Percentiles rank a stretch among this genome's conserved stretches.
phyloP scores from a whole-genome alignment of 2,888 invertebrate species.

The Drosophila paranaensis region DNA sequence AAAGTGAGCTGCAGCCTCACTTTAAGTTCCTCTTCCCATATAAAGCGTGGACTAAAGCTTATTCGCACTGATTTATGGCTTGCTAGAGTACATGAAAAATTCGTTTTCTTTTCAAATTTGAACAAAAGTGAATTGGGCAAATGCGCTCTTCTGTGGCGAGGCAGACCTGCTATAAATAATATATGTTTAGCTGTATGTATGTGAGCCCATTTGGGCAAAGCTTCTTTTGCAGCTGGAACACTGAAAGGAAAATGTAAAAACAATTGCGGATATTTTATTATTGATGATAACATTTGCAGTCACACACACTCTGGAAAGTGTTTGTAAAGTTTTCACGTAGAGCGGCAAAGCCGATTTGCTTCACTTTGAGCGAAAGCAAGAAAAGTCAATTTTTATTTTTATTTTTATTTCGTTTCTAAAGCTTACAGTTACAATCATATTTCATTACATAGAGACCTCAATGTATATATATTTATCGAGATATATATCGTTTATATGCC shows the following conservation, averaged over 20 bases:
- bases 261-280: slow-evolving; percentile 14
- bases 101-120: not conserved
- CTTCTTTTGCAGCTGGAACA: slow-evolving; percentile 5
- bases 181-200: not conserved
- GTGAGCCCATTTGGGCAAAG: slow-evolving; percentile 14
- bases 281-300: slow-evolving; percentile 13
- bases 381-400: slow-evolving; percentile 4
- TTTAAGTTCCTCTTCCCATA: not conserved
- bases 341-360: slow-evolving; percentile 27
- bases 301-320: not conserved
- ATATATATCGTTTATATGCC: not conserved
- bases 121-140: slow-evolving; percentile 1
- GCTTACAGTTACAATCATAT: not conserved
- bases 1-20: not conserved
- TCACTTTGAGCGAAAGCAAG: not conserved
- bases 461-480: not conserved
- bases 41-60: not conserved
- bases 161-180: slow-evolving; percentile 10
- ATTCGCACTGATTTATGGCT: not conserved
- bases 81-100: not conserved
- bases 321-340: not conserved
- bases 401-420: not conserved
- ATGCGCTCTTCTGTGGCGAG: not conserved
- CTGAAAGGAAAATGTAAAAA: slow-evolving; percentile 14
- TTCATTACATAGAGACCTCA: not conserved